phyloP scores from a whole-genome alignment of 2,113 vertebrate genomes.

The Scomber scombrus region DNA sequence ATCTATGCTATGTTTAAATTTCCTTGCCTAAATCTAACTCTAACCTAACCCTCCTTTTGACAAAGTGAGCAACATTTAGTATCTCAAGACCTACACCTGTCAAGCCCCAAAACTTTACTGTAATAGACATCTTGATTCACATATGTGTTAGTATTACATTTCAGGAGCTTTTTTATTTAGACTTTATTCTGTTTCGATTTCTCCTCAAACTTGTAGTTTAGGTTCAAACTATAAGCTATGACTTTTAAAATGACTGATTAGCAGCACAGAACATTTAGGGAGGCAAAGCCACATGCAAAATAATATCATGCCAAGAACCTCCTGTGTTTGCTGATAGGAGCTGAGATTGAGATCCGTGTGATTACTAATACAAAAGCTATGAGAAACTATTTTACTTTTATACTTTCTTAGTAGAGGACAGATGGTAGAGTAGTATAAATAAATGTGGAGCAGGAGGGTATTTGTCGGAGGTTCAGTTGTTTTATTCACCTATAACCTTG shows the following conservation, averaged over 20 bases:
- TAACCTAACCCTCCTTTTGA: too few species aligned
- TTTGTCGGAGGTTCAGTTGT: not conserved
- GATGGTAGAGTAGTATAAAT: not conserved
- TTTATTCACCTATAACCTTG: not conserved
- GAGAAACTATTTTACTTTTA: slow-evolving; percentile 5
- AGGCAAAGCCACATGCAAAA: not conserved
- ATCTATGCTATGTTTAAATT: too few species aligned
- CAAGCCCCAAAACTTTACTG: not conserved
- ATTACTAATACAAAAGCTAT: slow-evolving; percentile 3
- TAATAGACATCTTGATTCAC: not conserved
- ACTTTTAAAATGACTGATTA: not conserved
- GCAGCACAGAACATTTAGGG: not conserved
- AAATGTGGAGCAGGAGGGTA: too few species aligned
- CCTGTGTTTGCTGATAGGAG: slow-evolving; percentile 30
- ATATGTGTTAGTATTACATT: too few species aligned
- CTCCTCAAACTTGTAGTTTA: slow-evolving; percentile 2
- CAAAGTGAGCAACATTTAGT: too few species aligned
- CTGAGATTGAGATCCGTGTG: slow-evolving; percentile 2
- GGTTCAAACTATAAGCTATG: not conserved
- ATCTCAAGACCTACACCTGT: not conserved
- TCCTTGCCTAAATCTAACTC: too few species aligned
- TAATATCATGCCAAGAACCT: slow-evolving; percentile 11
- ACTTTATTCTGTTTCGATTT: not conserved
- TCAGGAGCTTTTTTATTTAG: not conserved
- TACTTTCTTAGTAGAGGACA: slow-evolving; percentile 13